These are phyloP conservation scores for Schlechtendalia chinensis DNA, from an alignment of 1,140 invertebrate genomes.

Conservation along the genomic window DNA sequence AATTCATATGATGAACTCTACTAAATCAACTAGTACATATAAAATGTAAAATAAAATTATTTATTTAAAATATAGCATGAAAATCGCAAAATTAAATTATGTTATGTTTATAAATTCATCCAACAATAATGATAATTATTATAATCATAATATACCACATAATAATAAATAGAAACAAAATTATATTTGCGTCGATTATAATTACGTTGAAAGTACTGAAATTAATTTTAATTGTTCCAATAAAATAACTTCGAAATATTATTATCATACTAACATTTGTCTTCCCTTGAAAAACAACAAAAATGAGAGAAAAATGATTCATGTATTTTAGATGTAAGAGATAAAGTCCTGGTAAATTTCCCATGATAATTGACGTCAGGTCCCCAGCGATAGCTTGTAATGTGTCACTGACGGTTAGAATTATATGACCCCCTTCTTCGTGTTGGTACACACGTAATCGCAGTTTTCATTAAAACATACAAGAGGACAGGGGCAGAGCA, in stretches of 20 bases:
- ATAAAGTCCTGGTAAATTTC: constrained; percentile 42
- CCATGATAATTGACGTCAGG: constrained; percentile 40
- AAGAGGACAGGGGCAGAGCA: constrained; percentile 3
- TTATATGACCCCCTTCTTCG: neutral
- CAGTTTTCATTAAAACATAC: constrained; percentile 46
- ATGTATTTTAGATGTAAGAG: constrained; percentile 44
- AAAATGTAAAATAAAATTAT: neutral
- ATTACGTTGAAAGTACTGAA: neutral
- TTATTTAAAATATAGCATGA: neutral
- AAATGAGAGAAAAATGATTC: constrained; percentile 39
- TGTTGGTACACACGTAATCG: constrained; percentile 31
- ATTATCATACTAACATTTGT: constrained; percentile 6
- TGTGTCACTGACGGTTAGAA: constrained; percentile 41
- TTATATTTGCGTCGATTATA: neutral
- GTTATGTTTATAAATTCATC: too few relatives aligned
- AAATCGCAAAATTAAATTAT: neutral
- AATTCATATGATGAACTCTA: neutral
- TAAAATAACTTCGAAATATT: neutral
- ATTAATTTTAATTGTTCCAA: neutral
- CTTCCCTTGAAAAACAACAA: neutral
- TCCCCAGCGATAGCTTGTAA: constrained; percentile 6
- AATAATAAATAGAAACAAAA: neutral
- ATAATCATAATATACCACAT: neutral
- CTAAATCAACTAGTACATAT: neutral
- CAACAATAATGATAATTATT: too few relatives aligned